Evolutionary conservation across 2,888 invertebrate species (phyloP), one percentile per base, ranked within the genome.

Genomic region (Folsomia manolachei): DNA sequence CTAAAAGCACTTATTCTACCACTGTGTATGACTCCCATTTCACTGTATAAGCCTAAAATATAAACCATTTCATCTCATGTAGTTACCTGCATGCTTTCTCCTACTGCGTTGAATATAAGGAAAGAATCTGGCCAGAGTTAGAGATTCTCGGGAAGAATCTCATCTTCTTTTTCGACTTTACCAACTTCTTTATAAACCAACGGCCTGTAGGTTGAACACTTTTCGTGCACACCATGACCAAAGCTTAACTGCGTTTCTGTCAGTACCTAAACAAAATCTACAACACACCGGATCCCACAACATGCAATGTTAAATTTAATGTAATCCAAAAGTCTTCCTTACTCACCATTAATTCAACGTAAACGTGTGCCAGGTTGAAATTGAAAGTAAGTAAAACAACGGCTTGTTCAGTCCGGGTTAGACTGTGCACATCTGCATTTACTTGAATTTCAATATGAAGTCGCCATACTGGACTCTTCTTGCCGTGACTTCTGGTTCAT

Each of bases 241-340:
- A 39, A 39, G 4, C 7, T 39, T 39, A n/a, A 39, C 39, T 39
- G 39, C 39, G 39, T 14, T 39, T 39, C 39, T 39, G 56, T 56
- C 56, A 56, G 56, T 21, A 19, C 56, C 19, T 56, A 56, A 56
- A 21, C 19, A 56, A 56, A 56, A 56, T 56, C 56, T 56, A 56
- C 56, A 56, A 56, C 56, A 56, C 21, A 56, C 56, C 21, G 7
- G 39, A 4, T 39, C 39, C 56, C 56, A n/a, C n/a, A 56, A 7
- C 56, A 56, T 56, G 19, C 56, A 18, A 56, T 56, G 56, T 56
- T 56, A 56, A 56, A 7, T 56, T 56, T 56, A 56, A 56, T 56
- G 56, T 56, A 56, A 56, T 56, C 39, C 39, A 39, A 39, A 39
- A 39, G 39, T 39, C 39, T 39, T 39, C 56, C 56, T 56, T 56